Evolutionary conservation across 2,888 invertebrate genomes (phyloP).

Genomic region (Sphaerophoria rueppellii): DNA sequence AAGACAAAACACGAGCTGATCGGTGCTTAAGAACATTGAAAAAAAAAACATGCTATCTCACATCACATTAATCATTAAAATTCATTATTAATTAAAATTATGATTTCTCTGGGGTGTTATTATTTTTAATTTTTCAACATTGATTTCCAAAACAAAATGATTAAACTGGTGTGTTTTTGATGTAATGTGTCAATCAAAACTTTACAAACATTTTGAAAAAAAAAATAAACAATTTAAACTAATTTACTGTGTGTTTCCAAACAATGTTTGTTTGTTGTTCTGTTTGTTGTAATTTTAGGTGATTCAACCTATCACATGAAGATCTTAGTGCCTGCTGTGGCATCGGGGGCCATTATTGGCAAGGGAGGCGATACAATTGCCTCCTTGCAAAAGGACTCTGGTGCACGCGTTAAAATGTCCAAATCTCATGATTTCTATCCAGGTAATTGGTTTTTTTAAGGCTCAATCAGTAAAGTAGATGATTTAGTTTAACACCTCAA

Average conservation of each 20-base stretch:
- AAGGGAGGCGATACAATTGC: conserved; percentile 99
- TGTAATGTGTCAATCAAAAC: conserved; percentile 54
- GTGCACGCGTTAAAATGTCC: conserved; percentile 99
- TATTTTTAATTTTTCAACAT: conserved; percentile 73
- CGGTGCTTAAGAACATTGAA: neutral
- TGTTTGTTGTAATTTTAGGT: conserved; percentile 84
- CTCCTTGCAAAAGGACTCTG: conserved; percentile 98
- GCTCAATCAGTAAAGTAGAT: neutral
- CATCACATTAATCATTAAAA: conserved; percentile 67
- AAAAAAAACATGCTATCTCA: conserved; percentile 51
- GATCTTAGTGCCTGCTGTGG: conserved; percentile 97
- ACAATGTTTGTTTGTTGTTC: neutral
- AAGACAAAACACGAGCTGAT: neutral
- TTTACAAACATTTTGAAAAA: neutral
- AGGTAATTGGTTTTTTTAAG: conserved; percentile 85
- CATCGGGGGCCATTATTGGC: conserved; percentile 99
- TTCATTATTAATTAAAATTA: conserved; percentile 64
- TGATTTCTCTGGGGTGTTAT: conserved; percentile 71
- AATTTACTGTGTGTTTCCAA: conserved; percentile 2
- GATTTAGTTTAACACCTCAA: conserved; percentile 2
- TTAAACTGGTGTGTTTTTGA: conserved; percentile 67
- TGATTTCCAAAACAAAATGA: conserved; percentile 73
- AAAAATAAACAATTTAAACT: conserved; percentile 28
- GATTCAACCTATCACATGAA: conserved; percentile 97
- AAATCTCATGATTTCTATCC: conserved; percentile 99